Percentiles rank a stretch among this genome's conserved stretches.
Conservation (phyloP, 2,113 vertebrate species). For the Desmodus rotundus region DNA sequence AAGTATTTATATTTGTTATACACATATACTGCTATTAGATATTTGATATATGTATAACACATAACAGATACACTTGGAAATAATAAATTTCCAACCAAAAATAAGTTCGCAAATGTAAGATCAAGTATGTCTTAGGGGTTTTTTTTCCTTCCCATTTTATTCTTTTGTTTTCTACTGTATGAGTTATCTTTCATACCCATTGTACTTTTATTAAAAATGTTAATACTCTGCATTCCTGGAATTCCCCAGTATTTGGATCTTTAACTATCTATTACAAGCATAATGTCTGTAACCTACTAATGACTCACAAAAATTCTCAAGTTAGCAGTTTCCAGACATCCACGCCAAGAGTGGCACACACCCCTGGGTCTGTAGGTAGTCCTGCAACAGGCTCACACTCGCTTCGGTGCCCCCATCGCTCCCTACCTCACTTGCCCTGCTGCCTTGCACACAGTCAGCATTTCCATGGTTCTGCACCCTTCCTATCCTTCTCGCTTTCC, state of each 20-base stretch:
- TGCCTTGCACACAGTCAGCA: background rate
- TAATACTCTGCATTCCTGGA: background rate
- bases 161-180: background rate
- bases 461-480: background rate
- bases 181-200: background rate
- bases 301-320: background rate
- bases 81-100: background rate
- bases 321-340: background rate
- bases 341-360: background rate
- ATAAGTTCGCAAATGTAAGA: background rate
- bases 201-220: background rate
- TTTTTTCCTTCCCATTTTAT: background rate
- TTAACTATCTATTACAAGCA: background rate
- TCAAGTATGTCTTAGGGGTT: background rate
- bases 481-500: background rate
- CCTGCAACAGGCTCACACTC: fast-evolving
- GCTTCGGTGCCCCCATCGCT: background rate
- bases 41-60: background rate
- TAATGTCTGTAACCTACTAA: background rate
- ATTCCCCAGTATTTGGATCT: background rate
- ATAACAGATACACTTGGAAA: background rate
- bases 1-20: background rate
- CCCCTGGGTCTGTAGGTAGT: fast-evolving
- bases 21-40: background rate
- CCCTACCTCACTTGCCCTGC: background rate